Base-by-base conservation (phyloP, 2,113 vertebrate species). In the Xyliphius kryptos region DNA sequence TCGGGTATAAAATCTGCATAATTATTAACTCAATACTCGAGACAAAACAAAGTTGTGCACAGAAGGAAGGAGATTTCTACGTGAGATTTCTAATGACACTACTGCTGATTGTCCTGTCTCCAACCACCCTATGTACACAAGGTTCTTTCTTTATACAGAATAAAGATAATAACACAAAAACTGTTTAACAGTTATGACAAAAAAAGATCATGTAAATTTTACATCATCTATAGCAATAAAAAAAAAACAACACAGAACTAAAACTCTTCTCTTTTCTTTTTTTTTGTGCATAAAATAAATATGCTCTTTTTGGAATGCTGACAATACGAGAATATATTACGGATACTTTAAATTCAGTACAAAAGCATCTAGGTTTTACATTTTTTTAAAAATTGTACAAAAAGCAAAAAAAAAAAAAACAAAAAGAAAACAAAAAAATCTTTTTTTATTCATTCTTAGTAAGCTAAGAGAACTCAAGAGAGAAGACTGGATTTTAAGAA, bases 201-300 rank as follows among this genome's bases (percentile, higher is more conserved):
- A 73, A 51, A 60, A 74, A 67, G 73, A 74, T 75, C 73, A 72
- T 79, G 77, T 77, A 79, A 75, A 77, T 65, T 59, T 76, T 70
- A 78, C 72, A 76, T 76, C 70, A 70, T 76, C 70, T 61, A 66
- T 63, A 55, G 32, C 60, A 84, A 83, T 15, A 47, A 32, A 54
- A 36, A 56, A 68, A 71, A 46, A 56, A 61, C 54, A 52, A 43
- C 54, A 44, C 37, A 74, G 9, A n/a, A 58, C 19, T 51, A n/a
- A 46, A 43, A 15, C 19, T 59, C 21, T n/a, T n/a, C n/a, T n/a
- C n/a, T n/a, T n/a, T n/a, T n/a, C n/a, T n/a, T 6, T 65, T 73
- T 73, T 73, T 73, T 80, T 77, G 79, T 76, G 85, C 84, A 87
- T 82, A 83, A 86, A 80, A 85, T 84, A 82, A 86, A 83, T 82